Evolutionary conservation across 2,113 vertebrate species (phyloP), one percentile per base, ranked within the genome.

Genomic region (Engraulis encrasicolus): DNA sequence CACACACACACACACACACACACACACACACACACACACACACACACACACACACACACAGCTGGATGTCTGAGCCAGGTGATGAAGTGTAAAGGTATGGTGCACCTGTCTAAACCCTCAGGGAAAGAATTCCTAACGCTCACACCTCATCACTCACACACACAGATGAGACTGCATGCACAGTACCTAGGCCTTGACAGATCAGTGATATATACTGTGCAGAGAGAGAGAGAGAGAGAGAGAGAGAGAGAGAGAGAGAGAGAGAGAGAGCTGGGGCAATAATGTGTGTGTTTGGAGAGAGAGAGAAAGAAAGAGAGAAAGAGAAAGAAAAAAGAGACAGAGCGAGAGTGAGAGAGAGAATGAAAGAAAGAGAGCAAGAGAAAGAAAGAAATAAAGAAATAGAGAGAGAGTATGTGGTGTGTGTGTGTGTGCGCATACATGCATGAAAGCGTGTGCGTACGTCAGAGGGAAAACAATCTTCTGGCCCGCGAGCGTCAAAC

Each of bases 401-500:
- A 45, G 40, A 45, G 40, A 45, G 40, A 45, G 40, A 45, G 40
- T 45, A 45, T n/a, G 40, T 5, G 40, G 40, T 5, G 40, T 45
- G 40, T n/a, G 9, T 45, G 40, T 5, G 40, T 5, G 40, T 3
- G 4, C 4, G 9, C 4, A 45, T 3, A 45, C 4, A 45, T 3
- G 40, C 3, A 45, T 9, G 40, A 45, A 9, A 45, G 40, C 3
- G 3, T 45, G 40, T 45, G 40, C 40, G 9, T 2, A 74, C 66
- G 15, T 74, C 66, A 31, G 66, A 74, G 31, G 27, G 66, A 74
- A 74, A 74, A 74, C 66, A 74, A 74, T 74, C n/a, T n/a, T 4
- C 66, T 74, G 11, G 14, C 27, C 31, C 27, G 27, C 27, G 18
- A 74, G 66, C 31, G 66, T 36, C 23, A 31, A 66, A 74, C 66